Percentiles rank a stretch among this genome's conserved stretches.
These are phyloP conservation scores for Epizoanthus fatuus DNA, from an alignment of 92 coral and sea anemone genomes.

Conservation along the genomic window DNA sequence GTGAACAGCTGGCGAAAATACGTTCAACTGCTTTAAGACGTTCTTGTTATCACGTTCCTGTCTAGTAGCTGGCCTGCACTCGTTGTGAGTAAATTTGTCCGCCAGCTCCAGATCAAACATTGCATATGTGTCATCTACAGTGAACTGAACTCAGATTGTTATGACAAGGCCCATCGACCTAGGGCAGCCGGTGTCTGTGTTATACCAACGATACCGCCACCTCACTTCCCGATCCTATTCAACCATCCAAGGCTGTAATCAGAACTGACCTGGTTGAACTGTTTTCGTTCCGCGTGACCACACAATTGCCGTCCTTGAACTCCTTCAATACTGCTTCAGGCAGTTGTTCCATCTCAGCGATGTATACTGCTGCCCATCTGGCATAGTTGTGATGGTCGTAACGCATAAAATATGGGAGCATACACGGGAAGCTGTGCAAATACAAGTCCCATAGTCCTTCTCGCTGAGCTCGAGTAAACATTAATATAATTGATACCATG, in stretches of 20 bases:
- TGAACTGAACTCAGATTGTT: conserved; percentile 57
- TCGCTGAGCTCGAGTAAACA: conserved; percentile 26
- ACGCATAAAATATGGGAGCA: neutral
- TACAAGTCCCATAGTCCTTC: conserved; percentile 36
- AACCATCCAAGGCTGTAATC: neutral
- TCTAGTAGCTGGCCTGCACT: conserved; percentile 40
- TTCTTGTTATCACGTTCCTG: too few species aligned
- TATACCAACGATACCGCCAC: conserved; percentile 51
- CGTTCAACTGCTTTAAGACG: conserved; percentile 49
- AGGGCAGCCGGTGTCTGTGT: conserved; percentile 58
- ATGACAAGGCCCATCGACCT: neutral
- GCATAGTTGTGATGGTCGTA: conserved; percentile 60
- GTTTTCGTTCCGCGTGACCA: too few species aligned
- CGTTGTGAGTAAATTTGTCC: conserved; percentile 69
- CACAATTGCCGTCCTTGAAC: too few species aligned
- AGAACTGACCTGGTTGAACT: conserved; percentile 62
- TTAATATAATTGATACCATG: conserved; percentile 2
- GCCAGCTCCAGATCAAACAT: conserved; percentile 76
- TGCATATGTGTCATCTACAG: conserved; percentile 32
- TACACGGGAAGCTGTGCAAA: conserved; percentile 59
- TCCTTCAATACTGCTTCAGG: too few species aligned
- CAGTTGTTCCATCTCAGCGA: conserved; percentile 52
- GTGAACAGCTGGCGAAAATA: conserved; percentile 65
- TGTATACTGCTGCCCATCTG: conserved; percentile 64
- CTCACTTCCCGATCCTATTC: conserved; percentile 62